A percentile compares a stretch with the other conserved stretches of the same genome.
Conservation (phyloP, 2,888 invertebrate genomes). For the Cheilosia impressa region DNA sequence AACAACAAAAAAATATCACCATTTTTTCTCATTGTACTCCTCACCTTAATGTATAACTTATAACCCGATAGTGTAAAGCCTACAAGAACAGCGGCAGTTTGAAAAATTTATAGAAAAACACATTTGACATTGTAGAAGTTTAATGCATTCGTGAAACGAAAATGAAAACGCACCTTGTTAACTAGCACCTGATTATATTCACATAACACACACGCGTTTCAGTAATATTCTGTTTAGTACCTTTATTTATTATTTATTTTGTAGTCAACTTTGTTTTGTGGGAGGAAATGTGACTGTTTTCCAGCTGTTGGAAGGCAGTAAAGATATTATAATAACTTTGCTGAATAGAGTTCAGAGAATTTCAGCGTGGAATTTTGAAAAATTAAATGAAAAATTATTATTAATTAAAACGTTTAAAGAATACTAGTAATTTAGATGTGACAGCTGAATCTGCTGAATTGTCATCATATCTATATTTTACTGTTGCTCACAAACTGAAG, state of each 20-base stretch:
- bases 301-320: slow-evolving; percentile 8
- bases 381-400: neutral
- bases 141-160: slow-evolving; percentile 56
- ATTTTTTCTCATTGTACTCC: slow-evolving; percentile 34
- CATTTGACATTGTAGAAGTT: slow-evolving; percentile 63
- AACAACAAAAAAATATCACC: slow-evolving; percentile 2
- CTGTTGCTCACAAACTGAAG: no score
- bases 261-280: slow-evolving; percentile 24
- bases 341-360: slow-evolving; percentile 35
- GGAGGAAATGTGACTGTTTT: slow-evolving; percentile 39
- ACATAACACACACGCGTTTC: slow-evolving; percentile 60
- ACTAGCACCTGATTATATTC: slow-evolving; percentile 70
- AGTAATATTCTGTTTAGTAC: slow-evolving; percentile 26
- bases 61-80: slow-evolving; percentile 23
- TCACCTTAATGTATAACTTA: slow-evolving; percentile 26
- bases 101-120: slow-evolving; percentile 23
- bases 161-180: slow-evolving; percentile 61
- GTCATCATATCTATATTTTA: no score
- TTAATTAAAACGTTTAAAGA: no score
- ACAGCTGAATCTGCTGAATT: no score
- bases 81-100: slow-evolving; percentile 58
- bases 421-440: no score
- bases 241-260: slow-evolving; percentile 12
- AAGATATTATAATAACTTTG: neutral
- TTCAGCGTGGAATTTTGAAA: slow-evolving; percentile 47